A percentile compares a stretch with the other conserved stretches of the same genome.
Evolutionary conservation across 30 jellyfish, hydroid and myxozoan species (phyloP).

Genomic region (Clytia hemisphaerica): DNA sequence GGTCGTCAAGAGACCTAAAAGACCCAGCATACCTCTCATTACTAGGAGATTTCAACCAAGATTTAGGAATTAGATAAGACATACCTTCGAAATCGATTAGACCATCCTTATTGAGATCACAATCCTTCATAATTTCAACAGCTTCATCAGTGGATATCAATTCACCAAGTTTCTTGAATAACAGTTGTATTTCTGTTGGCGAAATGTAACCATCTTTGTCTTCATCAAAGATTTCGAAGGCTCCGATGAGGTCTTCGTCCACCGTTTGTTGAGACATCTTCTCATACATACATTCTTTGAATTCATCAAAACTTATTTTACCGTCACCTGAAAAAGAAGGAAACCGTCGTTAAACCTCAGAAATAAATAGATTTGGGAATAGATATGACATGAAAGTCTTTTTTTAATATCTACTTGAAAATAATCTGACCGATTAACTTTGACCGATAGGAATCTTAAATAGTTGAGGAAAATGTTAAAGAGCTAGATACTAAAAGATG

Average conservation of each 20-base stretch:
- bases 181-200: slow-evolving; percentile 42
- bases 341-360: too few species aligned
- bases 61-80: too few species aligned
- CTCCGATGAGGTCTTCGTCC: slow-evolving; percentile 64
- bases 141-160: slow-evolving; percentile 48
- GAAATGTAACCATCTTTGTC: slow-evolving; percentile 62
- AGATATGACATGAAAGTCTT: too few species aligned
- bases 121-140: slow-evolving; percentile 35
- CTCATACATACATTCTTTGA: slow-evolving; percentile 58
- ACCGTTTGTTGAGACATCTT: slow-evolving; percentile 48
- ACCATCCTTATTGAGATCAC: slow-evolving; percentile 57
- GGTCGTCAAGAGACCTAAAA: too few species aligned
- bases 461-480: too few species aligned
- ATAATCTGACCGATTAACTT: too few species aligned
- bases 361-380: too few species aligned
- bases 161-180: slow-evolving; percentile 52
- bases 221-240: slow-evolving; percentile 56
- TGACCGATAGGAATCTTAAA: too few species aligned
- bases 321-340: slow-evolving; percentile 82
- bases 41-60: too few species aligned
- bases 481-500: too few species aligned
- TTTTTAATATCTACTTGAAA: too few species aligned
- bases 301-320: slow-evolving; percentile 58
- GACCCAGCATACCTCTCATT: too few species aligned
- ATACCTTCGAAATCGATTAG: slow-evolving; percentile 76